phyloP scores from a whole-genome alignment of 2,888 invertebrate genomes.

The Cephonodes hylas region DNA sequence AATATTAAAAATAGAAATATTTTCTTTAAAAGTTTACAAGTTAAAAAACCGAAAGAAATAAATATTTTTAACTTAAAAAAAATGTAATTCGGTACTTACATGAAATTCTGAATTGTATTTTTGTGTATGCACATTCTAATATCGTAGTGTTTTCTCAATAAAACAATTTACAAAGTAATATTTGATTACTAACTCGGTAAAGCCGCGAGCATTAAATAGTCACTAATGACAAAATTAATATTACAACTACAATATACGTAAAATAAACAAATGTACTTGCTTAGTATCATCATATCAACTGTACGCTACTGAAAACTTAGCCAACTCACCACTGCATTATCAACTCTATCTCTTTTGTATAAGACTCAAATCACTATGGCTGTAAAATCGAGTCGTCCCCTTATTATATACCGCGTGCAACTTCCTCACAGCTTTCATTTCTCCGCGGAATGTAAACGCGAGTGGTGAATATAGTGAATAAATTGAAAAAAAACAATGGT shows the following conservation, averaged over 20 bases:
- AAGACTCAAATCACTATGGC: neutral
- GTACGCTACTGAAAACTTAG: neutral
- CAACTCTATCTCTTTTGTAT: neutral
- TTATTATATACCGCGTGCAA: slow-evolving; percentile 9
- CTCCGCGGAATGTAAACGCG: neutral
- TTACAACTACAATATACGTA: neutral
- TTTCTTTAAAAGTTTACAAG: too few species aligned
- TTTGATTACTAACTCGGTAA: neutral
- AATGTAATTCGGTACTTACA: too few species aligned
- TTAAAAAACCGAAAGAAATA: too few species aligned
- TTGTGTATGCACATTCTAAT: too few species aligned
- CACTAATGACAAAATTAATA: neutral
- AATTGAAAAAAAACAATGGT: slow-evolving; percentile 11
- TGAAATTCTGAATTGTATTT: too few species aligned
- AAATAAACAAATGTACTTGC: neutral
- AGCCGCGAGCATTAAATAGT: neutral
- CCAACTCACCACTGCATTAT: neutral
- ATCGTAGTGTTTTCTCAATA: too few species aligned
- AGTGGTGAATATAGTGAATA: neutral
- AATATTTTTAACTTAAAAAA: too few species aligned
- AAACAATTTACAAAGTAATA: too few species aligned
- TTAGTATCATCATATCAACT: slow-evolving; percentile 2
- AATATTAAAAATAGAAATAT: too few species aligned
- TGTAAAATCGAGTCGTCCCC: neutral
- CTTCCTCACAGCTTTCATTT: slow-evolving; percentile 11